These are phyloP conservation scores for Propsilocerus akamusi DNA, from an alignment of 1,140 invertebrate species.

Conservation along the genomic window DNA sequence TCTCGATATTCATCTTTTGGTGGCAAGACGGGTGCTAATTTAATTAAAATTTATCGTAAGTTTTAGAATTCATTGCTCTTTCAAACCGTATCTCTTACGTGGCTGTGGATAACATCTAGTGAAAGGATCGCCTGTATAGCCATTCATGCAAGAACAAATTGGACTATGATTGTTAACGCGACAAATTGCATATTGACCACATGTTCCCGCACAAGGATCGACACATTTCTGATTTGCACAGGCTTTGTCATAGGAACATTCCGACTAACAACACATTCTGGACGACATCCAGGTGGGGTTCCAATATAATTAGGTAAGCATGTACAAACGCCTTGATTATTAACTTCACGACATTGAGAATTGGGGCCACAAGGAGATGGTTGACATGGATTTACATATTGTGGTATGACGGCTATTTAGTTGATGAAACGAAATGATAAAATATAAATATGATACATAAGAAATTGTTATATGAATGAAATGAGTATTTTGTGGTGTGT, in stretches of 20 bases:
- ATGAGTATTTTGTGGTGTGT: neutral
- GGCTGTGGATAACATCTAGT: conserved; percentile 32
- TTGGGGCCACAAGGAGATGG: conserved; percentile 48
- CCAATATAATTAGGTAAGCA: conserved; percentile 41
- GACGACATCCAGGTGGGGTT: conserved; percentile 36
- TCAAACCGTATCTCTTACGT: too few relatives aligned
- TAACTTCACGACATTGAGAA: conserved; percentile 37
- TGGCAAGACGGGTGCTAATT: conserved; percentile 17
- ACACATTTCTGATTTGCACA: conserved; percentile 44
- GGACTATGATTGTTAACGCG: conserved; percentile 42
- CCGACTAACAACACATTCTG: conserved; percentile 41
- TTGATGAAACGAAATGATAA: too few relatives aligned
- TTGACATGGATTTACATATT: conserved; percentile 28
- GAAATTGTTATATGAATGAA: too few relatives aligned
- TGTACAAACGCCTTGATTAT: conserved; percentile 37
- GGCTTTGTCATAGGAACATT: conserved; percentile 41
- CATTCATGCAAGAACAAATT: conserved; percentile 35
- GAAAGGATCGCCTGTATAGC: conserved; percentile 44
- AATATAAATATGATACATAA: too few relatives aligned
- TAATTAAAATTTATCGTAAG: conserved; percentile 19
- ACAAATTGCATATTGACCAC: conserved; percentile 44
- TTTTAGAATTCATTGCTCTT: too few relatives aligned
- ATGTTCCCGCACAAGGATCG: conserved; percentile 42
- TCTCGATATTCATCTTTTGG: conserved; percentile 31
- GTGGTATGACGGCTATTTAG: conserved; percentile 21